Conservation (phyloP, 2,113 vertebrate genomes). For the Ursus arctos region DNA sequence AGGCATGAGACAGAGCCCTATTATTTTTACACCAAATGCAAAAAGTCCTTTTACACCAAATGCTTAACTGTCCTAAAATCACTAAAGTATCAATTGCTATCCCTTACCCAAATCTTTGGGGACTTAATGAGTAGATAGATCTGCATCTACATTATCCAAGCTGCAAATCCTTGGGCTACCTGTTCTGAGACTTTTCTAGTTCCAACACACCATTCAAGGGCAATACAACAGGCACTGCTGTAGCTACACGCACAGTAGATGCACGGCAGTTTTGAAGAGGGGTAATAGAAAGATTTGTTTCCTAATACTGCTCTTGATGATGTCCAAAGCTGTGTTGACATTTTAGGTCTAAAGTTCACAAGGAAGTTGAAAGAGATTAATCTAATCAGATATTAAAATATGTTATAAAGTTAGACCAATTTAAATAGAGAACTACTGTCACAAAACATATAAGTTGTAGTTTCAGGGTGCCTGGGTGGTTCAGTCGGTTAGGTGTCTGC, state of each 20-base stretch:
- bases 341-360: background rate
- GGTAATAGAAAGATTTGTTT: background rate
- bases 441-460: background rate
- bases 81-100: background rate
- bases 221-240: background rate
- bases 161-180: background rate
- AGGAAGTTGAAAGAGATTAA: background rate
- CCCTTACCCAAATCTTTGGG: background rate
- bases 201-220: background rate
- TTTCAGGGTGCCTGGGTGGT: background rate
- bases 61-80: constrained; percentile 40
- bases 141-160: background rate
- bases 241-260: no score
- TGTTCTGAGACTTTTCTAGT: background rate
- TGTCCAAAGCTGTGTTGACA: background rate
- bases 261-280: background rate
- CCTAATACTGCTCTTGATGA: background rate
- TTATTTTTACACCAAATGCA: background rate
- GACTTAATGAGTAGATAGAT: background rate
- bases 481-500: background rate
- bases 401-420: background rate
- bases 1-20: background rate
- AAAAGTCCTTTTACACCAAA: background rate
- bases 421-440: background rate
- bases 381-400: background rate